A percentile compares a stretch with the other conserved stretches of the same genome.
Conservation (phyloP, 2,113 vertebrate species). For the Pipa parva region DNA sequence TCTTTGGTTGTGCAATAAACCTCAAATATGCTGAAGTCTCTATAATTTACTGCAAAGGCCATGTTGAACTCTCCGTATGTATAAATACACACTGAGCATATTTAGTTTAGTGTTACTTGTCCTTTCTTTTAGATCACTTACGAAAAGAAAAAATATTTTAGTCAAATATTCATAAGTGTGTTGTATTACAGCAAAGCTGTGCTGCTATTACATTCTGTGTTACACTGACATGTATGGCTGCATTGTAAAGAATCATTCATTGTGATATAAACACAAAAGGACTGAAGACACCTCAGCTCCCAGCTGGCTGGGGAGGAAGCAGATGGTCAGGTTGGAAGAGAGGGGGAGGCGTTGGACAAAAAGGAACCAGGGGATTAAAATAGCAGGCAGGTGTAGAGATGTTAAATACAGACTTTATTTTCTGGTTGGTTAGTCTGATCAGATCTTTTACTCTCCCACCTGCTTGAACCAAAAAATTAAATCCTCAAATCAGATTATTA, state of each 20-base stretch:
- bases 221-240: background rate
- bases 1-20: no score
- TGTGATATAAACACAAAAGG: constrained; percentile 22
- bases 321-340: constrained; percentile 32
- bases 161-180: no score
- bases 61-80: no score
- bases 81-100: no score
- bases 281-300: constrained; percentile 21
- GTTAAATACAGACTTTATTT: constrained; percentile 4
- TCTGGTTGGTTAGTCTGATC: background rate
- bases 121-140: background rate
- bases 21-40: no score
- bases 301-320: constrained; percentile 35
- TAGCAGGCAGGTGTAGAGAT: constrained; percentile 30
- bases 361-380: constrained; percentile 22
- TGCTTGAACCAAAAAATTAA: background rate
- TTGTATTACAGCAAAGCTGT: no score
- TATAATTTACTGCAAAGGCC: no score
- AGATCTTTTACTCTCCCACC: background rate
- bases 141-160: no score
- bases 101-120: background rate
- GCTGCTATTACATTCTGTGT: background rate
- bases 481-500: background rate
- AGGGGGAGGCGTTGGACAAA: background rate
- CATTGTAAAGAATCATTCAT: background rate